phyloP scores from a whole-genome alignment of 2,888 invertebrate species.

The Ophion ellenae region DNA sequence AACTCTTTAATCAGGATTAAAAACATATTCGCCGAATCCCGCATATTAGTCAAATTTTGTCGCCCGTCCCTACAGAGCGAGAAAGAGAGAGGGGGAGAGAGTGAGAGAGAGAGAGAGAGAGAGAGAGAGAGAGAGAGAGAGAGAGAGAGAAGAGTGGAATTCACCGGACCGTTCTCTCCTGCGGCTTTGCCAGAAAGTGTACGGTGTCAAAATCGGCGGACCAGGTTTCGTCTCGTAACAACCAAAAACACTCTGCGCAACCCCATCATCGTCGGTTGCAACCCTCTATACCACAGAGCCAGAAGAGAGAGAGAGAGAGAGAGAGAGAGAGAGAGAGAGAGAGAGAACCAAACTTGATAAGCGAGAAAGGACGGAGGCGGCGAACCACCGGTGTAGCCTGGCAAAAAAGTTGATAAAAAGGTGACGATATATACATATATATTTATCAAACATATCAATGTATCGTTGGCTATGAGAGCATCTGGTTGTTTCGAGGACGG shows the following conservation, averaged over 20 bases:
- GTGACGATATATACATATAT: slow-evolving; percentile 32
- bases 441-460: slow-evolving; percentile 19
- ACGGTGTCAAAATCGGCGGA: slow-evolving; percentile 57
- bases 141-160: slow-evolving; percentile 21
- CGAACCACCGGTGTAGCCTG: slow-evolving; percentile 42
- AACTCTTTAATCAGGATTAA: neutral
- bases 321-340: neutral
- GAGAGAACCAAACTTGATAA: slow-evolving; percentile 40
- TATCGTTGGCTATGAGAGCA: neutral
- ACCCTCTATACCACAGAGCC: slow-evolving; percentile 51
- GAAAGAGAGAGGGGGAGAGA: neutral
- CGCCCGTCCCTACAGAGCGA: neutral
- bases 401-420: slow-evolving; percentile 48
- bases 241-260: slow-evolving; percentile 66
- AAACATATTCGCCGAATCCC: neutral
- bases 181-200: neutral
- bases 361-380: slow-evolving; percentile 5
- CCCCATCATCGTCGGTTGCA: slow-evolving; percentile 62
- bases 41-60: neutral
- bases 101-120: neutral
- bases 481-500: neutral
- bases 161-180: slow-evolving; percentile 7
- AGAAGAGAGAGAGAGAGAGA: slow-evolving; percentile 28
- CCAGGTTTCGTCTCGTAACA: slow-evolving; percentile 58
- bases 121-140: neutral